A percentile compares a stretch with the other conserved stretches of the same genome.
Conservation (phyloP, 2,113 vertebrate species). For the Raja brachyura region DNA sequence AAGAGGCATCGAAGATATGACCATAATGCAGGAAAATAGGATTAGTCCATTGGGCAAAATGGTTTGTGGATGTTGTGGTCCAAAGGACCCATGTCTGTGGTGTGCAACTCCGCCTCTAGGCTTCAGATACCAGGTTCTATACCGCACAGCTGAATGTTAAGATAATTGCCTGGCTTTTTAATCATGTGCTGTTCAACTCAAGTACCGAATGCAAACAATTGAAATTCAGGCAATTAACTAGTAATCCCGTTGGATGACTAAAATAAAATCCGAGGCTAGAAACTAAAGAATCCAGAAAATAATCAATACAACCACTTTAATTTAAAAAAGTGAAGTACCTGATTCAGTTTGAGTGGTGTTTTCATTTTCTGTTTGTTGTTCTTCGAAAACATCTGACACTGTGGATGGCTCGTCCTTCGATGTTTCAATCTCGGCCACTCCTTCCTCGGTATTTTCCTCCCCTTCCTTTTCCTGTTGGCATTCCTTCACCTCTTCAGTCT, state of each 20-base stretch:
- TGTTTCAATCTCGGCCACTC: neutral
- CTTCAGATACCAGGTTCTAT: too few species aligned
- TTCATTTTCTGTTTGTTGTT: constrained; percentile 56
- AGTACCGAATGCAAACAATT: neutral
- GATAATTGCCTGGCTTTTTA: too few species aligned
- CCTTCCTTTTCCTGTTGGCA: constrained; percentile 48
- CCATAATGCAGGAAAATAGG: too few species aligned
- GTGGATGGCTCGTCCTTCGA: neutral
- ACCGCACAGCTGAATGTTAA: too few species aligned
- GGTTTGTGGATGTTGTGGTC: too few species aligned
- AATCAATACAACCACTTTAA: neutral
- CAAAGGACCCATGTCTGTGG: too few species aligned
- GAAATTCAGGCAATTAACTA: neutral
- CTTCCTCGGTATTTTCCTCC: constrained; percentile 47
- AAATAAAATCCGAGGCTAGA: neutral
- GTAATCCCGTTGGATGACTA: neutral
- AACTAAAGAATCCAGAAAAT: neutral
- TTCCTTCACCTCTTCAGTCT: constrained; percentile 42
- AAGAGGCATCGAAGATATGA: too few species aligned
- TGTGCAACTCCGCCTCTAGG: too few species aligned
- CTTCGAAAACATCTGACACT: constrained; percentile 31
- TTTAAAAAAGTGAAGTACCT: constrained; percentile 20
- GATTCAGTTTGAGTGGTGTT: constrained; percentile 53
- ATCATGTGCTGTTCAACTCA: too few species aligned
- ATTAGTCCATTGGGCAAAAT: too few species aligned